phyloP scores from a whole-genome alignment of 1,140 invertebrate species.

The Drosophila erecta region DNA sequence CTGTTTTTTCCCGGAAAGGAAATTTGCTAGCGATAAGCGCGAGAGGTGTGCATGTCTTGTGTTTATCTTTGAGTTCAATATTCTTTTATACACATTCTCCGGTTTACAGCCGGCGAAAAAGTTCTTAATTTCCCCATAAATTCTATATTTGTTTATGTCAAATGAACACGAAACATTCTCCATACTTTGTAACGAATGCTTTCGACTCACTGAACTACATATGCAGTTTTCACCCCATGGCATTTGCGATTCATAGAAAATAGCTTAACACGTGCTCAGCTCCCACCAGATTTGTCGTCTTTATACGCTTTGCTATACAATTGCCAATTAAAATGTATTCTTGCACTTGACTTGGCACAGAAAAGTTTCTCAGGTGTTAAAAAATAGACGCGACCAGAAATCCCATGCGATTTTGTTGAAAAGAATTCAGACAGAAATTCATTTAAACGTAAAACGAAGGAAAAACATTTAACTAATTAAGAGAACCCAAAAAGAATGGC shows the following conservation, averaged over 20 bases:
- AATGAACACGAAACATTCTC: neutral
- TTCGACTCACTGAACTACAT: slow-evolving; percentile 3
- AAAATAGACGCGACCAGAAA: neutral
- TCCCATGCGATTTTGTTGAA: slow-evolving; percentile 32
- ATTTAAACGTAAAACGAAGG: slow-evolving; percentile 16
- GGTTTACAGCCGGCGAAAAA: neutral
- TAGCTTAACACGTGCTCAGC: slow-evolving; percentile 21
- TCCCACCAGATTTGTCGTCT: slow-evolving; percentile 1
- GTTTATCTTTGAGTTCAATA: slow-evolving; percentile 34
- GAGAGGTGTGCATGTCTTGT: neutral
- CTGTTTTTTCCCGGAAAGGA: slow-evolving; percentile 29
- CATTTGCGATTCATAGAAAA: slow-evolving; percentile 24
- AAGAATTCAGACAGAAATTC: slow-evolving; percentile 24
- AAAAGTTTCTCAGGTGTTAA: slow-evolving; percentile 11
- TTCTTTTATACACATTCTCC: slow-evolving; percentile 1
- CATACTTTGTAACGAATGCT: slow-evolving; percentile 14
- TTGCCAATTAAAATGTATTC: slow-evolving; percentile 42
- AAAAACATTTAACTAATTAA: slow-evolving; percentile 41
- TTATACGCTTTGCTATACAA: slow-evolving; percentile 2
- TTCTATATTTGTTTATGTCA: slow-evolving; percentile 5
- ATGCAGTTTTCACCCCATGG: slow-evolving; percentile 5
- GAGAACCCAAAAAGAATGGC: slow-evolving; percentile 27
- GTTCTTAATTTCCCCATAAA: slow-evolving; percentile 7
- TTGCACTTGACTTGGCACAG: slow-evolving; percentile 20
- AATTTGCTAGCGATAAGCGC: slow-evolving; percentile 23